These are phyloP conservation scores for Manduca sexta DNA, from an alignment of 1,140 invertebrate genomes.

Conservation along the genomic window DNA sequence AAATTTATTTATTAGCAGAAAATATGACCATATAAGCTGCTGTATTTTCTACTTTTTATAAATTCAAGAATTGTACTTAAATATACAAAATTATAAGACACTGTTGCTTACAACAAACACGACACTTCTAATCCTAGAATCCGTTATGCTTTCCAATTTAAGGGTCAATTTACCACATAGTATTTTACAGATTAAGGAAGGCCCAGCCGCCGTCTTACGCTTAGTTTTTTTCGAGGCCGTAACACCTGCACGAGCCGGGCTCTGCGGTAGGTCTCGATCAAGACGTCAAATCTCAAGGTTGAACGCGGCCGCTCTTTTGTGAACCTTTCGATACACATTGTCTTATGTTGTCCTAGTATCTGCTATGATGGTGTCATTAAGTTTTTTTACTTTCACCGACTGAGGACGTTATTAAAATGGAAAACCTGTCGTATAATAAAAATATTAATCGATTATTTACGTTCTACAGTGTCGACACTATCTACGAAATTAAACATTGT, in stretches of 20 bases:
- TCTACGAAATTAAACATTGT: no score
- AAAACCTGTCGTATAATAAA: no score
- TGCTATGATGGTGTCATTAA: slow-evolving; percentile 15
- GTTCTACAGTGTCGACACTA: no score
- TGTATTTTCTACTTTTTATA: no score
- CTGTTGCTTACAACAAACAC: no score
- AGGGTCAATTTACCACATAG: slow-evolving; percentile 45
- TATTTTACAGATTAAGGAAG: slow-evolving; percentile 43
- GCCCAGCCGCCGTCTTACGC: slow-evolving; percentile 57
- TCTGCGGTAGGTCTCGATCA: slow-evolving; percentile 70
- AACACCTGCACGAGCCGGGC: slow-evolving; percentile 61
- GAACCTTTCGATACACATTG: slow-evolving; percentile 56
- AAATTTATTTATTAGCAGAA: no score
- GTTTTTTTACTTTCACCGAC: neutral
- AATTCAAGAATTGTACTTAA: neutral
- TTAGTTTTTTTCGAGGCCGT: slow-evolving; percentile 48
- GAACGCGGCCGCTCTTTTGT: slow-evolving; percentile 41
- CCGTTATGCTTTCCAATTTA: slow-evolving; percentile 22
- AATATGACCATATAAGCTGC: no score
- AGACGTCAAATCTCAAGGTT: slow-evolving; percentile 71
- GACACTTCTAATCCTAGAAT: slow-evolving; percentile 2
- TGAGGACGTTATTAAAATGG: no score
- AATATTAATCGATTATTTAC: no score
- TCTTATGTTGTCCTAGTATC: slow-evolving; percentile 22
- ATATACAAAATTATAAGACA: no score